Conservation (phyloP, 1,140 invertebrate species). For the Bombus waltoni region DNA sequence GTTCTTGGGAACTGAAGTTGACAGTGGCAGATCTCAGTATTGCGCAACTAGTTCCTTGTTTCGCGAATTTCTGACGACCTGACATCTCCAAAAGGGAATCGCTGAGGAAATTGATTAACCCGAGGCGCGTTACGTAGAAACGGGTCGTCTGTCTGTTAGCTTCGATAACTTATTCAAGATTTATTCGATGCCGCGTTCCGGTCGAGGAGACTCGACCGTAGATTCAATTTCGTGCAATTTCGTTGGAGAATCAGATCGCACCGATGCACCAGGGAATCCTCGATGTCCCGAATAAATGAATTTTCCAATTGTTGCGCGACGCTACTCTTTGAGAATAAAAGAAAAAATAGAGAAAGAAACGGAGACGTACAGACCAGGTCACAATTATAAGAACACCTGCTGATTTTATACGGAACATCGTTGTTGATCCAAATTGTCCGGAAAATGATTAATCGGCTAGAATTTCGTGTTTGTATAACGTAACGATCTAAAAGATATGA, state of each 20-base stretch:
- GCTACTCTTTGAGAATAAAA: no score
- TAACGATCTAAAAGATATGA: no score
- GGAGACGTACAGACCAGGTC: no score
- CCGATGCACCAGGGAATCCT: background rate
- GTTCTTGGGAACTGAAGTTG: background rate
- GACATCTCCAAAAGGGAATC: constrained; percentile 11
- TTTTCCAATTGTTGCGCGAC: constrained; percentile 19
- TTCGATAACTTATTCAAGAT: constrained; percentile 17
- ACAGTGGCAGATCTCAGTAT: constrained; percentile 2
- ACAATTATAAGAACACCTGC: no score
- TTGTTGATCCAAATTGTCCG: no score
- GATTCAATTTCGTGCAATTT: constrained; percentile 18
- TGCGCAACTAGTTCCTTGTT: background rate
- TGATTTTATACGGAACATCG: no score
- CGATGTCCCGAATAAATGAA: background rate
- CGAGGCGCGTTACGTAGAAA: background rate
- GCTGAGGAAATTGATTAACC: constrained; percentile 27
- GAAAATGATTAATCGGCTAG: no score
- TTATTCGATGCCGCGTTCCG: background rate
- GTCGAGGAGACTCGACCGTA: background rate
- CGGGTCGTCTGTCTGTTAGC: constrained; percentile 6
- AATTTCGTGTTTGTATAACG: no score
- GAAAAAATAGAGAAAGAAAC: background rate
- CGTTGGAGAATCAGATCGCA: background rate
- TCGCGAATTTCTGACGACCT: constrained; percentile 16